Conservation (phyloP, 2,113 vertebrate species). For the Cynoglossus semilaevis region DNA sequence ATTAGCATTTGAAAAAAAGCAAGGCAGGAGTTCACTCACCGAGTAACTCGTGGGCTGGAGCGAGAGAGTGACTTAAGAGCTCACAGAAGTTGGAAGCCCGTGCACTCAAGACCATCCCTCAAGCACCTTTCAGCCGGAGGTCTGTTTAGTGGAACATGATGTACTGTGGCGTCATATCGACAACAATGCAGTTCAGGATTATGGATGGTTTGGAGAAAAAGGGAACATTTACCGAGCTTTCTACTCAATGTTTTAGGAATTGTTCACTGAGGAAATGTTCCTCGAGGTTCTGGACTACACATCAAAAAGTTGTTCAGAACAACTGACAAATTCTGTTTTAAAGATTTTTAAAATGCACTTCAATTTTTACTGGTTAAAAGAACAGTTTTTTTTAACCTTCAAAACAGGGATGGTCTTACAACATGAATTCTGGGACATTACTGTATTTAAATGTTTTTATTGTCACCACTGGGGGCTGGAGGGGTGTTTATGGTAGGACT, state of each 20-base stretch:
- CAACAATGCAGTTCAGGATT: constrained; percentile 16
- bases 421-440: too few relatives aligned
- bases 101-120: constrained; percentile 10
- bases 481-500: too few relatives aligned
- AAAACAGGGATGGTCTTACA: too few relatives aligned
- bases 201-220: neutral
- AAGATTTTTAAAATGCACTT: too few relatives aligned
- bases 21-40: constrained; percentile 49
- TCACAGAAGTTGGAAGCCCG: constrained; percentile 35
- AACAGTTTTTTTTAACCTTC: too few relatives aligned
- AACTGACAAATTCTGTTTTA: too few relatives aligned
- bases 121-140: constrained; percentile 14
- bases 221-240: neutral
- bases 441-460: too few relatives aligned
- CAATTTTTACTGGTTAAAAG: too few relatives aligned
- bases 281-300: too few relatives aligned
- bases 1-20: constrained; percentile 80
- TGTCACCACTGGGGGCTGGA: too few relatives aligned
- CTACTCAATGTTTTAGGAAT: constrained; percentile 8
- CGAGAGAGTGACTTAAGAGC: constrained; percentile 61
- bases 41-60: constrained; percentile 60
- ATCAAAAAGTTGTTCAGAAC: too few relatives aligned
- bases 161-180: constrained; percentile 27
- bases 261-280: neutral
- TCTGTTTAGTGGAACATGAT: constrained; percentile 40